These are phyloP conservation scores for Phenganax marumi DNA, from an alignment of 92 coral and sea anemone species.

Conservation along the genomic window DNA sequence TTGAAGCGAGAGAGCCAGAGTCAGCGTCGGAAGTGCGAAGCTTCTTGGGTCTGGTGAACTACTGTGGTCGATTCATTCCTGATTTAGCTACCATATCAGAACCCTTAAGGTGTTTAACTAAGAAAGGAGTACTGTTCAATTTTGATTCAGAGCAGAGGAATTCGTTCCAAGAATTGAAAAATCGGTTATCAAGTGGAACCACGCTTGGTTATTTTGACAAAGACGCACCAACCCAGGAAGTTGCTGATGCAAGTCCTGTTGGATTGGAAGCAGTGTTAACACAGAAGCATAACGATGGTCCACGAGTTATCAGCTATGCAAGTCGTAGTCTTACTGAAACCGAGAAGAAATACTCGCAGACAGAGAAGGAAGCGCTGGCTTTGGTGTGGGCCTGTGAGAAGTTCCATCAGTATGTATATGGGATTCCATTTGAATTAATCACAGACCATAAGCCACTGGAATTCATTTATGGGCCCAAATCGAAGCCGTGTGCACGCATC, in stretches of 20 bases:
- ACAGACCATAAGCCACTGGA: conserved; percentile 40
- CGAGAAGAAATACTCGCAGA: conserved; percentile 36
- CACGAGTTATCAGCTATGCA: conserved; percentile 42
- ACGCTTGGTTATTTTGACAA: conserved; percentile 52
- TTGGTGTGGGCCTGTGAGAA: conserved; percentile 50
- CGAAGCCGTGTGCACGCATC: background rate
- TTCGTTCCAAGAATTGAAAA: conserved; percentile 35
- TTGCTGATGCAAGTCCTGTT: conserved; percentile 52
- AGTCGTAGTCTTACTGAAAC: conserved; percentile 50
- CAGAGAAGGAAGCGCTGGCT: conserved; percentile 51
- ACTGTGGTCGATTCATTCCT: conserved; percentile 27
- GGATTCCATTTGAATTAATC: conserved; percentile 35
- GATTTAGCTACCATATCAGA: conserved; percentile 48
- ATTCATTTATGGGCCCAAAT: background rate
- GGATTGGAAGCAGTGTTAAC: conserved; percentile 45
- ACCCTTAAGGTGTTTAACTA: conserved; percentile 42
- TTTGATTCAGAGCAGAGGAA: conserved; percentile 45
- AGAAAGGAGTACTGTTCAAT: conserved; percentile 26
- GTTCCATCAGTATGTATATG: conserved; percentile 29
- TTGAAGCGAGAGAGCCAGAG: conserved; percentile 23
- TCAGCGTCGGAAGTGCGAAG: conserved; percentile 16
- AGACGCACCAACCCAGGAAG: conserved; percentile 41
- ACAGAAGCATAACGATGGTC: conserved; percentile 29
- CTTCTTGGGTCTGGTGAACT: conserved; percentile 33
- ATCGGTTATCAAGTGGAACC: conserved; percentile 33